A percentile compares a stretch with the other conserved stretches of the same genome.
Conservation (phyloP, 23 tunicate genomes). For the Diplosoma virens region DNA sequence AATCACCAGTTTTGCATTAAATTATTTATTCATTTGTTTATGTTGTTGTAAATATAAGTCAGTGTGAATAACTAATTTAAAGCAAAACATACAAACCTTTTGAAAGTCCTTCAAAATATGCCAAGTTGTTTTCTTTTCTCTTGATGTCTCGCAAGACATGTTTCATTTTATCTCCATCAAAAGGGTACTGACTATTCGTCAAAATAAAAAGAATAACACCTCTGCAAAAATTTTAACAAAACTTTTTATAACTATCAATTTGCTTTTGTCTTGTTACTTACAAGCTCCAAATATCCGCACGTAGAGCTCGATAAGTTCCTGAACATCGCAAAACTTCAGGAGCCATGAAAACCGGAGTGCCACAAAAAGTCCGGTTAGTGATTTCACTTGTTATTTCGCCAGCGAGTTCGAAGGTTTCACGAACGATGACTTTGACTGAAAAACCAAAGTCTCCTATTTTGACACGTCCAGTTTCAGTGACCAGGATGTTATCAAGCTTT, state of each 20-base stretch:
- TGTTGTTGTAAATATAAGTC: no score
- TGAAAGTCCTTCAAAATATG: no score
- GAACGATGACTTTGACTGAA: no score
- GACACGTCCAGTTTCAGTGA: neutral
- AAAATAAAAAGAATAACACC: conserved; percentile 9
- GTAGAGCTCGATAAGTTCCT: neutral
- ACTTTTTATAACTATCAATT: neutral
- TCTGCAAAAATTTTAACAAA: neutral
- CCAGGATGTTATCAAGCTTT: conserved; percentile 15
- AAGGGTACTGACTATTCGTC: conserved; percentile 16
- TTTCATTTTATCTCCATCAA: conserved; percentile 4
- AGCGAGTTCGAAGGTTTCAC: neutral
- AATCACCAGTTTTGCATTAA: no score
- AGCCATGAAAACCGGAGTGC: conserved; percentile 22
- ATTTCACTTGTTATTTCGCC: neutral
- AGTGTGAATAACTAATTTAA: no score
- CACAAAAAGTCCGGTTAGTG: conserved; percentile 10
- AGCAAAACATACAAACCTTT: no score
- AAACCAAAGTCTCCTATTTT: conserved; percentile 21
- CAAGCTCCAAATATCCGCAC: conserved; percentile 24
- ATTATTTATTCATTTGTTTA: no score
- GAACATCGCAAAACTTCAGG: conserved; percentile 2
- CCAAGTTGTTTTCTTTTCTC: no score
- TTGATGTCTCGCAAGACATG: neutral
- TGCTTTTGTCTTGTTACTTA: neutral